Base-by-base conservation (phyloP, 2,797 vertebrate genomes). In the Chaetodon trifasciatus region DNA sequence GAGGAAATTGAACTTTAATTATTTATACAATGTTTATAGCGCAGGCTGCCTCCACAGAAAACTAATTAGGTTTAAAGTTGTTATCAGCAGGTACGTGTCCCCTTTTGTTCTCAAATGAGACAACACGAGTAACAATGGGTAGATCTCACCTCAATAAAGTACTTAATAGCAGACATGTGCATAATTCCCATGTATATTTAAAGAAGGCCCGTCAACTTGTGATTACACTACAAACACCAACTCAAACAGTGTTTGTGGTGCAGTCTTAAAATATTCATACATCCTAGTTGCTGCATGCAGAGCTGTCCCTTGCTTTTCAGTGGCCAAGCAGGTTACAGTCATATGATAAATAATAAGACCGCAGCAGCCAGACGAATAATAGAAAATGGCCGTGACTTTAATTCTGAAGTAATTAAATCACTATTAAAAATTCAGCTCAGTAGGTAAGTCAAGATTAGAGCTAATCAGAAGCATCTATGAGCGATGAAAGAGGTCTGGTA, bases 1-100 rank as follows among this genome's bases (percentile, higher is more conserved):
- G 47, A 76, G 86, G 66, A 88, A 89, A 91, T 85, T 68, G 44
- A 85, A 85, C 69, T 88, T 91, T 72, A 90, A 92, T 91, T 88
- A 92, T 90, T 92, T 60, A 89, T 78, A 62, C 53, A 63, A 44
- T 79, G 76, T 89, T 79, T 84, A 81, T 49, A 78, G 78, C 60
- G 35, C 42, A 50, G 13, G 21, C 78, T 55, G 57, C 64, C 53
- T 65, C 44, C 42, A 69, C 28, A 9, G 19, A 70, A 64, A 66
- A 70, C 39, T 57, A 88, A 86, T 86, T 80, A 67, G 70, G 15
- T 81, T 78, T 76, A 57, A 74, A 76, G 67, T 69, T 71, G 66
- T 74, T 71, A 80, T 78, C 79, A 86, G 76, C 69, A 42, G 47
- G 53, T 76, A 17, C 47, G 42, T 67, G 68, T 75, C 67, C 66